A percentile compares a stretch with the other conserved stretches of the same genome.
Conservation (phyloP, 2,113 vertebrate genomes). For the Toxostoma redivivum region DNA sequence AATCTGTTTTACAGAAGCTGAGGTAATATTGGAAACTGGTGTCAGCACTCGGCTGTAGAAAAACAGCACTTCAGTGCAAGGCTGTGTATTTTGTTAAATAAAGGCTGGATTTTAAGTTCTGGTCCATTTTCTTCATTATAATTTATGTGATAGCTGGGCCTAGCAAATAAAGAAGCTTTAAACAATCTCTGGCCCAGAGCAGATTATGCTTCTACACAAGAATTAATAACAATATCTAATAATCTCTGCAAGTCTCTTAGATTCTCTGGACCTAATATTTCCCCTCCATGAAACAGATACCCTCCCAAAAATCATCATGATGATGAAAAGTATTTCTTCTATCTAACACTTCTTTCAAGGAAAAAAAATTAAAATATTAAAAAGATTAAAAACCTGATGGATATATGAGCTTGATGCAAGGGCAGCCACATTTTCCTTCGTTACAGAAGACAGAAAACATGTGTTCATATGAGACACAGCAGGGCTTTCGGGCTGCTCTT, state of each 20-base stretch:
- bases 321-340: background rate
- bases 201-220: background rate
- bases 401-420: background rate
- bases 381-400: background rate
- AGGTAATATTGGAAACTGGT: background rate
- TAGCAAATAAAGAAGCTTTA: background rate
- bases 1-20: background rate
- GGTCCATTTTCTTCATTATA: background rate
- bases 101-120: background rate
- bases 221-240: background rate
- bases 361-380: background rate
- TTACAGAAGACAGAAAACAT: background rate
- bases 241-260: background rate
- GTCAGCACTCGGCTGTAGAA: background rate
- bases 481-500: background rate
- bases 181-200: background rate
- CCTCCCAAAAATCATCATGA: background rate
- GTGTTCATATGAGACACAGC: background rate
- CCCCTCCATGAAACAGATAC: background rate
- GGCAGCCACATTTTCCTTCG: background rate
- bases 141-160: background rate
- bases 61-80: background rate
- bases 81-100: background rate
- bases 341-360: background rate
- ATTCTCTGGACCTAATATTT: background rate